Percentiles rank a stretch among this genome's conserved stretches.
phyloP scores from a whole-genome alignment of 2,113 vertebrate genomes.

The Phalacrocorax pelagicus region DNA sequence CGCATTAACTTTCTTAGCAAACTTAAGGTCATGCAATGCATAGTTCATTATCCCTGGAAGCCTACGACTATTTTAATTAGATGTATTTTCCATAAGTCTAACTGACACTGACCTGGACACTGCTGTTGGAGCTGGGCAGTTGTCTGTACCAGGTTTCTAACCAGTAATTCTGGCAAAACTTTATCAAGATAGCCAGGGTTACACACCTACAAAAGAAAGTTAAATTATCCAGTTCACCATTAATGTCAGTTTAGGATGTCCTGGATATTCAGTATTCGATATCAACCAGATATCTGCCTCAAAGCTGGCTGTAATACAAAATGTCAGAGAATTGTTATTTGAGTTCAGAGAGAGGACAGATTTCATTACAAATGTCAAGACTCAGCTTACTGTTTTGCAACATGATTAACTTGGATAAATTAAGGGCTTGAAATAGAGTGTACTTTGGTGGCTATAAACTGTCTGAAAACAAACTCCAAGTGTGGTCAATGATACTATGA shows the following conservation, averaged over 20 bases:
- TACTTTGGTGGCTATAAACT: background rate
- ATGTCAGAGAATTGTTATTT: background rate
- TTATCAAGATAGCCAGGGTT: background rate
- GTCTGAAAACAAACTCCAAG: background rate
- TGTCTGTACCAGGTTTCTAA: background rate
- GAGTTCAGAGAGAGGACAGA: slow-evolving; percentile 6
- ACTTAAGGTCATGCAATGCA: background rate
- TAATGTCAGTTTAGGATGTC: background rate
- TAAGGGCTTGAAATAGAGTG: background rate
- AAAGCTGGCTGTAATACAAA: background rate
- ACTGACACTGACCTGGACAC: background rate
- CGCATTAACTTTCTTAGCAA: background rate
- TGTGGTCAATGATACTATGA: background rate
- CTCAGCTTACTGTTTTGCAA: slow-evolving; percentile 4
- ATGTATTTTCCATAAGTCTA: background rate
- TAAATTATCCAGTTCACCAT: background rate
- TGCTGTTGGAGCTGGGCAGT: background rate
- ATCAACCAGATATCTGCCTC: background rate
- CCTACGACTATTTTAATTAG: background rate
- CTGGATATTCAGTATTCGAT: background rate
- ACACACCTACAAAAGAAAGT: background rate
- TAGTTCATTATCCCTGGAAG: background rate
- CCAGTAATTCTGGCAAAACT: background rate
- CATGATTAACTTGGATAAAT: background rate
- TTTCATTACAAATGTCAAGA: background rate